phyloP scores from a whole-genome alignment of 1,140 invertebrate genomes.

The Psilanteris sp. region DNA sequence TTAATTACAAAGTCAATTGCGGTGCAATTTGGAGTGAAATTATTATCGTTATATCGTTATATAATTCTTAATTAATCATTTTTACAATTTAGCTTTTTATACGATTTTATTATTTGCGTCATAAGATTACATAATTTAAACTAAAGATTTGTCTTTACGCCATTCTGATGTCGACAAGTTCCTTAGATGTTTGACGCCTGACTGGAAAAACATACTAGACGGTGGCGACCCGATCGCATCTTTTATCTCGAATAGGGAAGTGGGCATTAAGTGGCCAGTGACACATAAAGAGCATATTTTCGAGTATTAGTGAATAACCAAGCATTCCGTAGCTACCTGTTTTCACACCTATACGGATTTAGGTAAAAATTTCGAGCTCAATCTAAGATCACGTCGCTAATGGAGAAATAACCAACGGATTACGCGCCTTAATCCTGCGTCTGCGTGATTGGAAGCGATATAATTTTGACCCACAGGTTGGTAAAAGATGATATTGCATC shows the following conservation, averaged over 20 bases:
- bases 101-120: too few species aligned
- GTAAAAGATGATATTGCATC: constrained; percentile 20
- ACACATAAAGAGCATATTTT: constrained; percentile 80
- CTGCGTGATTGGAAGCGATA: constrained; percentile 64
- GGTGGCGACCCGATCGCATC: constrained; percentile 43
- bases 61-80: too few species aligned
- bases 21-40: too few species aligned
- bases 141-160: constrained; percentile 16
- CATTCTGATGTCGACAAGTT: constrained; percentile 37
- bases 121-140: constrained; percentile 9
- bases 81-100: too few species aligned
- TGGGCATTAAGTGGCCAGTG: constrained; percentile 76
- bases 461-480: constrained; percentile 56
- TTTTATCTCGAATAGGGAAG: constrained; percentile 58
- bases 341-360: constrained; percentile 72
- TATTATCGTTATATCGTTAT: too few species aligned
- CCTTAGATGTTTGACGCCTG: constrained; percentile 46
- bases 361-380: constrained; percentile 67
- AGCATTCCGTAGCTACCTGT: constrained; percentile 72
- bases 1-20: too few species aligned
- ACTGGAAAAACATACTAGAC: constrained; percentile 53
- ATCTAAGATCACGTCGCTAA: constrained; percentile 68
- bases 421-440: constrained; percentile 61
- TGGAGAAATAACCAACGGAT: constrained; percentile 70
- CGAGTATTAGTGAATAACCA: constrained; percentile 69